phyloP scores from a whole-genome alignment of 2,797 vertebrate species.

The Dermochelys coriacea region DNA sequence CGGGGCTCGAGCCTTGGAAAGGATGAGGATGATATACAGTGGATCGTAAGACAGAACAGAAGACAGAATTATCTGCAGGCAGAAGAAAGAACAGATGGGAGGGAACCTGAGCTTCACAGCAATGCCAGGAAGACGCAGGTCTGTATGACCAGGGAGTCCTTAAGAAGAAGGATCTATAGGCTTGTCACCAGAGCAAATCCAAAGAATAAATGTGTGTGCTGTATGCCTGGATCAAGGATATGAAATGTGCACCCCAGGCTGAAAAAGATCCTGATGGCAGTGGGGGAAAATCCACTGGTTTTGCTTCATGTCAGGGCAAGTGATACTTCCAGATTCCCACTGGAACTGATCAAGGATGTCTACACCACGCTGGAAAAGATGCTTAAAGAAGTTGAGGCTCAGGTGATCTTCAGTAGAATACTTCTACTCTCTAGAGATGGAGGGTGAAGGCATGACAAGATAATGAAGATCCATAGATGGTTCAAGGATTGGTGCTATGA shows the following conservation, averaged over 20 bases:
- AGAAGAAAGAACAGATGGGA: not conserved
- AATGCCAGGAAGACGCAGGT: not conserved
- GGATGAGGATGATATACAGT: not conserved
- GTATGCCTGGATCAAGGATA: not conserved
- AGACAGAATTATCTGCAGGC: not conserved
- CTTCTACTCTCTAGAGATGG: not conserved
- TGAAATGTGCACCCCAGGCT: not conserved
- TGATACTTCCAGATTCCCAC: not conserved
- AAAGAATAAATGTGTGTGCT: not conserved
- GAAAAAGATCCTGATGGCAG: not conserved
- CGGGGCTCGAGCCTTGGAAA: not conserved
- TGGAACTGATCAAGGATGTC: not conserved
- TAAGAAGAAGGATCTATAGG: not conserved
- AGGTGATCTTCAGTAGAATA: not conserved
- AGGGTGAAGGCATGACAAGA: not conserved
- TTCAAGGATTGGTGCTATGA: not conserved
- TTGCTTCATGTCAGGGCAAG: not conserved
- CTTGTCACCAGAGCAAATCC: not conserved
- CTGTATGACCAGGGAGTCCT: not conserved
- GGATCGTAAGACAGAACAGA: not conserved
- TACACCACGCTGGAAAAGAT: not conserved
- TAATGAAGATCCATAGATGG: not conserved
- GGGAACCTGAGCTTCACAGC: not conserved
- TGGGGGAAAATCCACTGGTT: not conserved
- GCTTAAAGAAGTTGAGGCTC: not conserved